A percentile compares a stretch with the other conserved stretches of the same genome.
Conservation (phyloP, 2,888 invertebrate genomes). For the Brassicogethes aeneus region DNA sequence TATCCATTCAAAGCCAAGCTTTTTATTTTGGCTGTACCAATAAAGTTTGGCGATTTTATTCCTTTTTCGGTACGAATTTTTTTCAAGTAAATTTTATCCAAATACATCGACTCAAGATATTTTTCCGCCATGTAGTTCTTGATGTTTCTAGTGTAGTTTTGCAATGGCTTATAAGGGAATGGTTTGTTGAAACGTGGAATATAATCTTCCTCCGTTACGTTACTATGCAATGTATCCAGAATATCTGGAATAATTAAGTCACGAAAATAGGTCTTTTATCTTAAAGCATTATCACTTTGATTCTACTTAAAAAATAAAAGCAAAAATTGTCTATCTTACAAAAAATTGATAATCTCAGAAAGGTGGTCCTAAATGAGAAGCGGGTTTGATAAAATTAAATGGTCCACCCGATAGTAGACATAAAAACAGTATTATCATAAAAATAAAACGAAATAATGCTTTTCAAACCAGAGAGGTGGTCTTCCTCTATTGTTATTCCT, state of each 20-base stretch:
- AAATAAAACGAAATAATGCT: too few relatives aligned
- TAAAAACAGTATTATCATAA: too few relatives aligned
- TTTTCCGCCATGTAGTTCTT: slow-evolving; percentile 39
- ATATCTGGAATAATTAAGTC: not conserved
- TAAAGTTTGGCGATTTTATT: slow-evolving; percentile 36
- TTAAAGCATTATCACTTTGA: too few relatives aligned
- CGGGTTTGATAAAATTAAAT: too few relatives aligned
- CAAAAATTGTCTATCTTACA: too few relatives aligned
- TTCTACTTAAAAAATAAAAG: too few relatives aligned
- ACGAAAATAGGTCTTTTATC: too few relatives aligned
- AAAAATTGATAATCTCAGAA: too few relatives aligned
- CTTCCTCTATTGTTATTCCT: too few relatives aligned
- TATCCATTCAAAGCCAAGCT: slow-evolving; percentile 19
- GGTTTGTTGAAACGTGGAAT: slow-evolving; percentile 25
- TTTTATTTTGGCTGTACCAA: slow-evolving; percentile 30
- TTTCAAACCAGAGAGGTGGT: too few relatives aligned
- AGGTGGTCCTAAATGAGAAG: too few relatives aligned
- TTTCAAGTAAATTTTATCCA: slow-evolving; percentile 41
- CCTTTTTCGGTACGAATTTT: slow-evolving; percentile 29
- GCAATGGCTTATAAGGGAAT: slow-evolving; percentile 34
- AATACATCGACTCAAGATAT: slow-evolving; percentile 39
- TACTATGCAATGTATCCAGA: slow-evolving; percentile 30
- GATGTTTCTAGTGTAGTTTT: slow-evolving; percentile 36
- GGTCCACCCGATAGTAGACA: too few relatives aligned
- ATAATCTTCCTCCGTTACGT: slow-evolving; percentile 24